Percentiles rank a stretch among this genome's conserved stretches.
phyloP scores from a whole-genome alignment of 2,113 vertebrate species.

The Brachionichthys hirsutus region DNA sequence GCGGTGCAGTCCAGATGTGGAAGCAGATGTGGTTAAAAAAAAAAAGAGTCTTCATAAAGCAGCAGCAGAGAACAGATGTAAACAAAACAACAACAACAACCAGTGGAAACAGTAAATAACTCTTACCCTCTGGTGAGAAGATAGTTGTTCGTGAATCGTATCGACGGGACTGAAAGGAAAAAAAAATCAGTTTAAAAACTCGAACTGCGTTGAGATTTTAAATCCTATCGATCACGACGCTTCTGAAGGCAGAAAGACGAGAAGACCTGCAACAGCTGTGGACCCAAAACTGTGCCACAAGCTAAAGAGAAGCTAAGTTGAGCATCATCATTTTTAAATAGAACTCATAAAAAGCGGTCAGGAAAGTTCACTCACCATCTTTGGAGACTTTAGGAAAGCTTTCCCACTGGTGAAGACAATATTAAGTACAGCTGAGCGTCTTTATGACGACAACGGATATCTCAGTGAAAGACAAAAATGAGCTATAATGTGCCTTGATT shows the following conservation, averaged over 20 bases:
- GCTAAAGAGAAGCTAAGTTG: background rate
- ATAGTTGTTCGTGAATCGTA: conserved; percentile 50
- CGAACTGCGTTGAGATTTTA: too few species aligned
- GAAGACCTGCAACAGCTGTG: too few species aligned
- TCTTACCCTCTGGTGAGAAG: conserved; percentile 47
- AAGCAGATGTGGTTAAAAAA: too few species aligned
- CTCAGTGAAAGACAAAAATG: background rate
- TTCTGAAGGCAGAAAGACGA: too few species aligned
- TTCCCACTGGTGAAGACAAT: background rate
- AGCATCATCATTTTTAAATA: background rate
- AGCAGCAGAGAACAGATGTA: too few species aligned
- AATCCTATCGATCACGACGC: too few species aligned
- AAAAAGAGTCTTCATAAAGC: too few species aligned
- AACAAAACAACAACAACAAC: too few species aligned
- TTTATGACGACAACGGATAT: rapidly evolving
- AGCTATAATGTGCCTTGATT: background rate
- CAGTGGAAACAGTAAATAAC: background rate
- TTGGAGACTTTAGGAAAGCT: background rate
- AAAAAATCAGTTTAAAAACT: background rate
- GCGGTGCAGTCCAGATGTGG: too few species aligned
- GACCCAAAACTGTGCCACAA: too few species aligned
- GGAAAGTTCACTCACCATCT: conserved; percentile 29
- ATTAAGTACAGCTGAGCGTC: background rate
- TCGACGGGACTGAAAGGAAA: conserved; percentile 31
- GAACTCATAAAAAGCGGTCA: background rate